Evolutionary conservation across 2,888 invertebrate species (phyloP).

Genomic region (Cordylochernes scorpioides): DNA sequence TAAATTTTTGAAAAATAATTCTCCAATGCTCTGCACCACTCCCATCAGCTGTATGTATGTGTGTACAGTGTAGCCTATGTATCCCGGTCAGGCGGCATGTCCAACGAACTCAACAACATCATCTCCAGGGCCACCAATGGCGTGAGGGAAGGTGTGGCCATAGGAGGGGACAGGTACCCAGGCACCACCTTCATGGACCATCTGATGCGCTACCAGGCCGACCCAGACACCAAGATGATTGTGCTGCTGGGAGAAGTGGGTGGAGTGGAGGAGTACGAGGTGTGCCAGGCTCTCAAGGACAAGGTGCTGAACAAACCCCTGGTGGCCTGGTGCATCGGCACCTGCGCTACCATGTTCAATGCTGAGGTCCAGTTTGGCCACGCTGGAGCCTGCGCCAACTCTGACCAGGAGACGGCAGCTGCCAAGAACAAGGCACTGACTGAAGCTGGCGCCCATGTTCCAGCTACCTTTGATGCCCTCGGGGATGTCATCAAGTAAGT

Average conservation of each 20-base stretch:
- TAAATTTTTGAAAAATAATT: not conserved
- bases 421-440: slow-evolving; percentile 64
- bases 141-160: slow-evolving; percentile 89
- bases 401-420: slow-evolving; percentile 66
- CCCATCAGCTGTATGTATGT: too few species aligned
- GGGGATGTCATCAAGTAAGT: slow-evolving; percentile 45
- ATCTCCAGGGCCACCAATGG: slow-evolving; percentile 87
- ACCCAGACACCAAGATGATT: slow-evolving; percentile 58
- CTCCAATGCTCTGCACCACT: too few species aligned
- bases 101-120: slow-evolving; percentile 94
- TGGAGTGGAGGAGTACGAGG: slow-evolving; percentile 88
- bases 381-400: slow-evolving; percentile 92
- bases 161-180: slow-evolving; percentile 85
- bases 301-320: slow-evolving; percentile 67
- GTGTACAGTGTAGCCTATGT: slow-evolving; percentile 94
- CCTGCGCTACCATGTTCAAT: slow-evolving; percentile 47
- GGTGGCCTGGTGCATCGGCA: slow-evolving; percentile 97
- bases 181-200: slow-evolving; percentile 97
- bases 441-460: slow-evolving; percentile 63
- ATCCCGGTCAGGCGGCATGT: slow-evolving; percentile 96
- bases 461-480: slow-evolving; percentile 62
- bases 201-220: slow-evolving; percentile 45
- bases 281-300: slow-evolving; percentile 55
- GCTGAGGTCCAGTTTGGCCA: slow-evolving; percentile 90
- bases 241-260: slow-evolving; percentile 90